Evolutionary conservation across 2,888 invertebrate genomes (phyloP).

Genomic region (Thumatha senex): DNA sequence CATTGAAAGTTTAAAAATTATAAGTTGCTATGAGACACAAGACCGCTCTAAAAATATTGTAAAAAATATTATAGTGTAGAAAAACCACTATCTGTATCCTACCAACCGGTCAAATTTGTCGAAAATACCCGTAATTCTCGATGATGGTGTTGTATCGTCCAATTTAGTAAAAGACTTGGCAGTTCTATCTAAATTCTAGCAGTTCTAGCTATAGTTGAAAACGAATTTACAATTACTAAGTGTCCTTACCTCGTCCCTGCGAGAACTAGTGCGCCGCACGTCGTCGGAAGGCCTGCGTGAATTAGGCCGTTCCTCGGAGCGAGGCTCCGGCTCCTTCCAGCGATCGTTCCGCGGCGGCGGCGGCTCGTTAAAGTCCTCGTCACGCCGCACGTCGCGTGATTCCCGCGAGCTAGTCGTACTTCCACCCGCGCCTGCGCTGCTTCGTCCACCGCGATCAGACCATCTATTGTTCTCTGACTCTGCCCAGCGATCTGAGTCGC

Average conservation of each 20-base stretch:
- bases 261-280: constrained; percentile 70
- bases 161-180: no score
- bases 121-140: no score
- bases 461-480: constrained; percentile 53
- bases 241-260: constrained; percentile 68
- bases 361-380: constrained; percentile 57
- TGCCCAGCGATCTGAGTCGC: constrained; percentile 76
- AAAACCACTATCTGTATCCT: no score
- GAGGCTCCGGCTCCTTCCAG: constrained; percentile 84
- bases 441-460: constrained; percentile 43
- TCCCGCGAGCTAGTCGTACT: constrained; percentile 41
- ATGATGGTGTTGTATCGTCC: no score
- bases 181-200: no score
- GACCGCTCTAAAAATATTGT: no score
- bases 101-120: no score
- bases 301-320: constrained; percentile 64
- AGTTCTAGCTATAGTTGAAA: no score
- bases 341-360: constrained; percentile 84
- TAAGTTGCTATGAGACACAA: no score
- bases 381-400: constrained; percentile 55
- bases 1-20: no score
- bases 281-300: constrained; percentile 76
- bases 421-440: constrained; percentile 35
- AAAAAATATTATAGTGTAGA: no score
- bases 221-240: background rate